These are phyloP conservation scores for Matsumyia berberina DNA, from an alignment of 2,888 invertebrate genomes.

Conservation along the genomic window DNA sequence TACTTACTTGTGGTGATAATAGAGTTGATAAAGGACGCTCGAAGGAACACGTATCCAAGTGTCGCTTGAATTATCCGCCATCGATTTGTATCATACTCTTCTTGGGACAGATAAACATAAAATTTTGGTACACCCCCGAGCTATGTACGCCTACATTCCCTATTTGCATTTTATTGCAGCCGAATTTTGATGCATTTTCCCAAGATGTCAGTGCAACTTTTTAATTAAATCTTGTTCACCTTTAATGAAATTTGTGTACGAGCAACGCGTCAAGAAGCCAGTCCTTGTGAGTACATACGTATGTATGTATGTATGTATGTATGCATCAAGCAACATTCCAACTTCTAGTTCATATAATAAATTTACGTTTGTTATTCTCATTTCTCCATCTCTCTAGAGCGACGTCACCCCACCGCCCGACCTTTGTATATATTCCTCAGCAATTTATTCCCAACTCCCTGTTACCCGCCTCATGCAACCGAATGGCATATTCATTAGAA, in stretches of 20 bases:
- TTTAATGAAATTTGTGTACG: background rate
- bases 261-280: background rate
- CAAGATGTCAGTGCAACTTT: background rate
- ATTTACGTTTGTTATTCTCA: conserved; percentile 41
- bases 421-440: background rate
- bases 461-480: conserved; percentile 47
- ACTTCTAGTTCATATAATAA: conserved; percentile 36
- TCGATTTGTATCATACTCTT: too few species aligned
- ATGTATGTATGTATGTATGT: background rate
- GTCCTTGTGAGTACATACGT: background rate
- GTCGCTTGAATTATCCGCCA: too few species aligned
- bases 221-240: conserved; percentile 5
- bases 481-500: conserved; percentile 65
- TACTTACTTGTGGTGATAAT: too few species aligned
- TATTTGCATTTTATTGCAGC: too few species aligned
- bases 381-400: conserved; percentile 41
- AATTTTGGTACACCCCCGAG: too few species aligned
- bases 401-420: conserved; percentile 25
- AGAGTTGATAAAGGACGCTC: too few species aligned
- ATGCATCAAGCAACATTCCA: background rate
- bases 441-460: conserved; percentile 18
- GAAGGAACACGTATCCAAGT: too few species aligned
- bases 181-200: too few species aligned
- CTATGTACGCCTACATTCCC: too few species aligned
- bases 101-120: too few species aligned